phyloP scores from a whole-genome alignment of 2,797 vertebrate species.

The Ctenopoma multispine region DNA sequence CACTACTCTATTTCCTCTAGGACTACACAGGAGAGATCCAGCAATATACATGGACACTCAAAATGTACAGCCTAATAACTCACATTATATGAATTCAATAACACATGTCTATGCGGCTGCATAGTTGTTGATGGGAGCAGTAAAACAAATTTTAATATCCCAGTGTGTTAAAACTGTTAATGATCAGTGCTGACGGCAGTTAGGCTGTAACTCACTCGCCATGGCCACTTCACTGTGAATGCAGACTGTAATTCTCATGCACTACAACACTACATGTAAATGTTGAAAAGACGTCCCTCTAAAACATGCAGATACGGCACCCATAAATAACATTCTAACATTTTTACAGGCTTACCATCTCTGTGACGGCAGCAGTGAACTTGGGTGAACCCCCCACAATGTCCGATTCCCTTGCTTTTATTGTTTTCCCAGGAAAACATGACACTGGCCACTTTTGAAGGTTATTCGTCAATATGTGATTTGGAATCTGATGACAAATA shows the following conservation, averaged over 20 bases:
- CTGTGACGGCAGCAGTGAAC: conserved; percentile 52
- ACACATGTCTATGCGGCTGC: conserved; percentile 63
- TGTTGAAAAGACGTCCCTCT: conserved; percentile 29
- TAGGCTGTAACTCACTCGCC: conserved; percentile 68
- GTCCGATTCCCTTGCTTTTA: conserved; percentile 33
- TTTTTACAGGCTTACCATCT: conserved; percentile 53
- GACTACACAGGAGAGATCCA: conserved; percentile 59
- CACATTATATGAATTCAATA: conserved; percentile 81
- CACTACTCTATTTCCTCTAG: conserved; percentile 64
- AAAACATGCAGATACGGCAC: conserved; percentile 19
- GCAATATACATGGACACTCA: conserved; percentile 69
- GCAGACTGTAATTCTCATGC: conserved; percentile 54
- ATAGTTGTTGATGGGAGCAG: conserved; percentile 69
- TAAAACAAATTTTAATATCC: conserved; percentile 83
- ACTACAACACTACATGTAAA: conserved; percentile 27
- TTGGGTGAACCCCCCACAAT: conserved; percentile 31
- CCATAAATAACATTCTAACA: conserved; percentile 48
- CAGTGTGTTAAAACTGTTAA: conserved; percentile 76
- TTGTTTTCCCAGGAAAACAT: conserved; percentile 36
- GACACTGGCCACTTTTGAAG: conserved; percentile 46
- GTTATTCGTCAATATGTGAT: conserved; percentile 53
- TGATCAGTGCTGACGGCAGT: conserved; percentile 57
- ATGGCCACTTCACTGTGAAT: conserved; percentile 35
- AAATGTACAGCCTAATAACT: conserved; percentile 78
- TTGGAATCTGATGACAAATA: conserved; percentile 50